Conservation (phyloP, 2,113 vertebrate genomes). For the Lampris incognitus region DNA sequence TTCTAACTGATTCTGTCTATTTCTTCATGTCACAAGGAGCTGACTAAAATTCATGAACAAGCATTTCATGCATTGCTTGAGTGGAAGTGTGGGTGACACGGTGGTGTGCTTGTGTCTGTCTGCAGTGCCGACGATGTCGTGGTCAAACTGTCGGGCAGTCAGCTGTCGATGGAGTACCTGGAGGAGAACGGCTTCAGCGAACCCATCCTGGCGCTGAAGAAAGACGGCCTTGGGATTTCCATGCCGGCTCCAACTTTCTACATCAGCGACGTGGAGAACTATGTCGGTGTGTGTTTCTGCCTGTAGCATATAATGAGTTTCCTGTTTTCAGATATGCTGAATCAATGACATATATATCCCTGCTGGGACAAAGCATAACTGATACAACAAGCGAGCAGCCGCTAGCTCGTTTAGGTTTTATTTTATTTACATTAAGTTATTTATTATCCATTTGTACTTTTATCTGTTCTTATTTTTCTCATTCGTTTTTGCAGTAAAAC, state of each 20-base stretch:
- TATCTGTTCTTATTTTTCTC: too few relatives aligned
- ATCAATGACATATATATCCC: background rate
- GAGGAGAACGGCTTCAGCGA: conserved; percentile 95
- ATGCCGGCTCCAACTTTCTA: conserved; percentile 97
- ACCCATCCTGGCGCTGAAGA: conserved; percentile 94
- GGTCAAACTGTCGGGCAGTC: conserved; percentile 88
- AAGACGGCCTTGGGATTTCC: conserved; percentile 91
- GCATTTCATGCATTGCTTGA: too few relatives aligned
- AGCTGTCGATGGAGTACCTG: conserved; percentile 90
- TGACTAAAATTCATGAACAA: too few relatives aligned
- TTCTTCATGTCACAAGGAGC: too few relatives aligned
- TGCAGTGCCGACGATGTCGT: conserved; percentile 93
- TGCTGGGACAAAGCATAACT: too few relatives aligned
- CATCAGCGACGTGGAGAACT: conserved; percentile 97
- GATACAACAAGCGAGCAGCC: too few relatives aligned
- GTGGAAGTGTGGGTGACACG: too few relatives aligned
- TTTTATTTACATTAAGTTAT: too few relatives aligned
- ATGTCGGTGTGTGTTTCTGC: conserved; percentile 86
- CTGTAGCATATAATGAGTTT: background rate
- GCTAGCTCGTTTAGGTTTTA: too few relatives aligned
- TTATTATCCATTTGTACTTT: too few relatives aligned
- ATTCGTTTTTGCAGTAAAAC: too few relatives aligned
- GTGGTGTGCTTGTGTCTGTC: background rate
- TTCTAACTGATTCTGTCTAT: too few relatives aligned
- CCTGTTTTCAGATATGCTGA: background rate